Percentiles rank a stretch among this genome's conserved stretches.
Evolutionary conservation across 2,797 vertebrate species (phyloP).

Genomic region (Rhodeus uyekii): DNA sequence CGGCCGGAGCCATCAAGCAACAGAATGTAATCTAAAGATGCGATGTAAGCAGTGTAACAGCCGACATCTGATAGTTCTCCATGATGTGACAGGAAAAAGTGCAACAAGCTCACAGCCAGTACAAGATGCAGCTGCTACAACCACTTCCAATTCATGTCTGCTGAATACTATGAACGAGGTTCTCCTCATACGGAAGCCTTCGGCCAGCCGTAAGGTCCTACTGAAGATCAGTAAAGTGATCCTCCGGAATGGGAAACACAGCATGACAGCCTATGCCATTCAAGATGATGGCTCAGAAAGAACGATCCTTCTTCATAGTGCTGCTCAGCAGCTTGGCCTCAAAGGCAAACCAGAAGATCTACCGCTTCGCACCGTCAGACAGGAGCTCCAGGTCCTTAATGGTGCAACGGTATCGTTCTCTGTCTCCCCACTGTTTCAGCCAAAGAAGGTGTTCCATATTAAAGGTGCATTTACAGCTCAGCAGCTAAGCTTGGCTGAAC

Average conservation of each 20-base stretch:
- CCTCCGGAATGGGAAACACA: neutral
- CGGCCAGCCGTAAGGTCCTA: neutral
- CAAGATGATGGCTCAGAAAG: too few species aligned
- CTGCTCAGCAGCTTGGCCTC: neutral
- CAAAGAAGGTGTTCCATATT: neutral
- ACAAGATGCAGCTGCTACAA: too few species aligned
- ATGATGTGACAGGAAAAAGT: too few species aligned
- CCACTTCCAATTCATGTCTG: too few species aligned
- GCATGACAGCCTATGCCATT: neutral
- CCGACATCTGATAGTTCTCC: too few species aligned
- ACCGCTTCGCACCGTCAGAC: neutral
- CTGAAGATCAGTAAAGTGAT: neutral
- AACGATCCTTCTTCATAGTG: neutral
- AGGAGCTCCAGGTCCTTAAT: neutral
- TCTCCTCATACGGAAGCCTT: neutral
- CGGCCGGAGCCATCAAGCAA: too few species aligned
- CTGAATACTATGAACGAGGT: neutral
- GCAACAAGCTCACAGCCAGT: too few species aligned
- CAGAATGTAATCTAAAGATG: too few species aligned
- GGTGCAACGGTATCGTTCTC: neutral
- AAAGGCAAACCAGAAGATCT: neutral
- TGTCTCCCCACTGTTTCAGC: neutral
- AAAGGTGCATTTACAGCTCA: slow-evolving; percentile 22
- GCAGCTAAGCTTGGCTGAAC: slow-evolving; percentile 6
- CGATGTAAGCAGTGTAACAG: too few species aligned